Evolutionary conservation across 1,140 invertebrate species (phyloP), one percentile per base, ranked within the genome.

Genomic region (Solenopsis invicta): DNA sequence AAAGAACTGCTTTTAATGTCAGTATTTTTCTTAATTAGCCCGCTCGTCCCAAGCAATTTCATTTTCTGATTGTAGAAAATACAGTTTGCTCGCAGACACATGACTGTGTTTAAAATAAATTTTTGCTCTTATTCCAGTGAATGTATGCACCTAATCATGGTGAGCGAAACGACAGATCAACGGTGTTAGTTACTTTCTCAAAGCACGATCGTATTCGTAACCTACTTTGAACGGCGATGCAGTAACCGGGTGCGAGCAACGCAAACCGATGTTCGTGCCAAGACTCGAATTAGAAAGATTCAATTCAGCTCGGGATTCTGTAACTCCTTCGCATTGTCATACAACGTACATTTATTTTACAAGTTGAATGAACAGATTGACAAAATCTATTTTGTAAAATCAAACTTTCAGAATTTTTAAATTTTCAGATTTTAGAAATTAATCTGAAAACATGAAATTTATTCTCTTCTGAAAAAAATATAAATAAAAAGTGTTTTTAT

Each of bases 181-280:
- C 64, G 69, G 48, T 87, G 67, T 84, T 76, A 45, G 86, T 91
- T 91, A 91, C 89, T 90, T 91, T 91, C 89, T 87, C 89, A 82
- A 81, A 77, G 78, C 54, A 64, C 62, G 66, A 9, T 69, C 66
- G 78, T 87, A 89, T 91, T 91, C 87, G 85, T 91, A 91, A 91
- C 90, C 90, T 88, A 91, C 90, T 91, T 81, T 21, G 45, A 52
- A 48, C 45, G 34, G 80, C 81, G 75, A 87, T 90, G 88, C 85
- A 89, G 54, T 88, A 76, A 86, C 61, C 88, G 50, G 76, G 86
- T 89, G 78, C 85, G 87, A 64, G 82, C 75, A 76, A 29, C 86
- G 50, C 86, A 77, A 37, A 48, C 13, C 21, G 56, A 59, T 69
- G 50, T 82, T 64, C 56, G 75, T 88, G 89, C 89, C 89, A 90